Evolutionary conservation across 2,888 invertebrate species (phyloP).

Genomic region (Caenorhabditis sp.): DNA sequence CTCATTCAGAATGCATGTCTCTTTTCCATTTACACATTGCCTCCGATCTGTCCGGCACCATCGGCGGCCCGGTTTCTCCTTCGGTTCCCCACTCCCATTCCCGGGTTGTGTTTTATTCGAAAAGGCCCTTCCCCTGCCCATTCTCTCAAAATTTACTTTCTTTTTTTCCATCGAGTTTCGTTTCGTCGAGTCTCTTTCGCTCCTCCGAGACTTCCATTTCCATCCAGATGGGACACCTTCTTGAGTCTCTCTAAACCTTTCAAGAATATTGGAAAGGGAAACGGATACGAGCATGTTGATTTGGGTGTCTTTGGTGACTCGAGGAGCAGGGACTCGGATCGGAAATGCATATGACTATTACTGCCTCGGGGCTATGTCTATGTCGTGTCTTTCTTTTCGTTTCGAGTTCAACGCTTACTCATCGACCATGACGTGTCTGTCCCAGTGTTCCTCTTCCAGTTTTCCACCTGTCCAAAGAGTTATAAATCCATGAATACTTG

Average conservation of each 20-base stretch:
- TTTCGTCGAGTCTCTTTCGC: slow-evolving; percentile 27
- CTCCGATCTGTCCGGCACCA: too few relatives aligned
- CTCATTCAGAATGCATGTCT: slow-evolving; percentile 63
- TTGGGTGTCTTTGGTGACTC: slow-evolving; percentile 21
- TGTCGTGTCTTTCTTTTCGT: slow-evolving; percentile 8
- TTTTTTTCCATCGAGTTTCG: too few relatives aligned
- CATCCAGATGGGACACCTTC: slow-evolving; percentile 46
- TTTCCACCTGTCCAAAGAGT: too few relatives aligned
- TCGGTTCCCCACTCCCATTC: background rate
- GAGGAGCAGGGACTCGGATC: slow-evolving; percentile 22
- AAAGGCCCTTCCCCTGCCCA: too few relatives aligned
- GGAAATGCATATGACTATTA: slow-evolving; percentile 51
- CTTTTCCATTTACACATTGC: slow-evolving; percentile 48
- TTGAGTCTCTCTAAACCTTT: slow-evolving; percentile 25
- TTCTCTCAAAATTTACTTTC: slow-evolving; percentile 32
- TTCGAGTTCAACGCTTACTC: background rate
- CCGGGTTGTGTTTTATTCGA: slow-evolving; percentile 29
- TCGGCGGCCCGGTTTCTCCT: slow-evolving; percentile 1
- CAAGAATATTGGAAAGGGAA: slow-evolving; percentile 37
- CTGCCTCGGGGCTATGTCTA: slow-evolving; percentile 30
- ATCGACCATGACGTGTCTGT: slow-evolving; percentile 7
- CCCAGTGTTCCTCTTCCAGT: background rate
- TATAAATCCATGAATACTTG: too few relatives aligned
- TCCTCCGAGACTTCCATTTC: slow-evolving; percentile 17
- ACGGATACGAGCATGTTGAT: slow-evolving; percentile 31